Evolutionary conservation across 2,113 vertebrate species (phyloP).

Genomic region (Andinoacara biseriatus): DNA sequence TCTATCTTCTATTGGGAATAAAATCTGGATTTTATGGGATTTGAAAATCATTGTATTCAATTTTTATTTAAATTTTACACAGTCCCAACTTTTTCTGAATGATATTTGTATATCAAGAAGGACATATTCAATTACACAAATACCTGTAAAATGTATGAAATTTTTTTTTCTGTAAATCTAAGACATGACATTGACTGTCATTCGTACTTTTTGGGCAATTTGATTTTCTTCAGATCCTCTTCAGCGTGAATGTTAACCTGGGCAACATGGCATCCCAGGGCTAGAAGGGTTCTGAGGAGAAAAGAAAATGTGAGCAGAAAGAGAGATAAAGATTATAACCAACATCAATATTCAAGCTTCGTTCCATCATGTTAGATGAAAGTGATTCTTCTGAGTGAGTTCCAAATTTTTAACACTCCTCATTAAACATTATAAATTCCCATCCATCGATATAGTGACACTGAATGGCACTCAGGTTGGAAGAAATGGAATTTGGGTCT

Average conservation of each 20-base stretch:
- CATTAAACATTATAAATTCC: conserved; percentile 30
- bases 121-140: not conserved
- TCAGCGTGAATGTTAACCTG: conserved; percentile 90
- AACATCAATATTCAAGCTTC: not conserved
- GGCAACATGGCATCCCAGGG: conserved; percentile 93
- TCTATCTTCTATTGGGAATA: not conserved
- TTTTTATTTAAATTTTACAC: not conserved
- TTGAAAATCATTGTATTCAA: not conserved
- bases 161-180: not conserved
- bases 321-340: not conserved
- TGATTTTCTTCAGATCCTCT: conserved; percentile 94
- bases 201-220: conserved; percentile 95
- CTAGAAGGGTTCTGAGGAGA: conserved; percentile 87
- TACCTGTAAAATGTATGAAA: not conserved
- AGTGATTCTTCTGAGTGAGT: not conserved
- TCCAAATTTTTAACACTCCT: conserved; percentile 17
- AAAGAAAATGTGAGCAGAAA: conserved; percentile 9
- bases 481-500: not conserved
- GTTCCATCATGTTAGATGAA: conserved; percentile 2
- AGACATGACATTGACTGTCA: conserved; percentile 25
- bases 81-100: not conserved
- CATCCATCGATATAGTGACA: not conserved
- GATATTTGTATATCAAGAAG: not conserved
- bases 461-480: not conserved
- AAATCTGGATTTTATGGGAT: not conserved